Evolutionary conservation across 2,888 invertebrate species (phyloP).

Genomic region (Schizotus pectinicornis): DNA sequence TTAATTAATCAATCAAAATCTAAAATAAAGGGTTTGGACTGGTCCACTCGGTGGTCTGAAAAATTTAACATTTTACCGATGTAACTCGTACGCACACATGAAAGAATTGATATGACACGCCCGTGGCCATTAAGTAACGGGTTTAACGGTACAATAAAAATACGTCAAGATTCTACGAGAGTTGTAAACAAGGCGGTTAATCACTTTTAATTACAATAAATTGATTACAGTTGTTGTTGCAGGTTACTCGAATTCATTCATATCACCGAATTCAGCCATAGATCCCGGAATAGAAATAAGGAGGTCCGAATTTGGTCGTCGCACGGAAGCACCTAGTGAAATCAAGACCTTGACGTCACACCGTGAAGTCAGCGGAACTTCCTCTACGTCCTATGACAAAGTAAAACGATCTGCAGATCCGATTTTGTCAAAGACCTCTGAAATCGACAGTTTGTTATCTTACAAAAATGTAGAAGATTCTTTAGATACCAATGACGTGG

Average conservation of each 20-base stretch:
- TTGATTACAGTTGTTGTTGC: conserved; percentile 61
- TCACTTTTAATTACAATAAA: conserved; percentile 23
- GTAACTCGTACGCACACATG: neutral
- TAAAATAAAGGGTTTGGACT: too few relatives aligned
- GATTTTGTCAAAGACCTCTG: conserved; percentile 62
- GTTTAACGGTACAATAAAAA: conserved; percentile 33
- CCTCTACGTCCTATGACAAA: conserved; percentile 20
- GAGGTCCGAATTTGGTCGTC: conserved; percentile 29
- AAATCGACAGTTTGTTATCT: conserved; percentile 59
- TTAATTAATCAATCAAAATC: too few relatives aligned
- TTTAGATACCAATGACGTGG: conserved; percentile 60
- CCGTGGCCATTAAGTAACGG: conserved; percentile 39
- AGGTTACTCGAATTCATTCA: conserved; percentile 68
- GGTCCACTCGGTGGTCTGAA: too few relatives aligned
- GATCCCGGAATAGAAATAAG: conserved; percentile 26
- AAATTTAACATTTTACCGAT: neutral
- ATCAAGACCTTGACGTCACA: conserved; percentile 22
- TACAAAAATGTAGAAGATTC: conserved; percentile 65
- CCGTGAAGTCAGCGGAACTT: conserved; percentile 5
- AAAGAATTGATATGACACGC: conserved; percentile 34
- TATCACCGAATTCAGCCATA: conserved; percentile 70
- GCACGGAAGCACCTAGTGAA: conserved; percentile 45
- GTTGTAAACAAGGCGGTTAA: neutral
- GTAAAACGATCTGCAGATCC: conserved; percentile 50
- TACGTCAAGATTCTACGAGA: conserved; percentile 5